Base-by-base conservation (phyloP, 2,113 vertebrate genomes). In the Nyctereutes procyonoides region DNA sequence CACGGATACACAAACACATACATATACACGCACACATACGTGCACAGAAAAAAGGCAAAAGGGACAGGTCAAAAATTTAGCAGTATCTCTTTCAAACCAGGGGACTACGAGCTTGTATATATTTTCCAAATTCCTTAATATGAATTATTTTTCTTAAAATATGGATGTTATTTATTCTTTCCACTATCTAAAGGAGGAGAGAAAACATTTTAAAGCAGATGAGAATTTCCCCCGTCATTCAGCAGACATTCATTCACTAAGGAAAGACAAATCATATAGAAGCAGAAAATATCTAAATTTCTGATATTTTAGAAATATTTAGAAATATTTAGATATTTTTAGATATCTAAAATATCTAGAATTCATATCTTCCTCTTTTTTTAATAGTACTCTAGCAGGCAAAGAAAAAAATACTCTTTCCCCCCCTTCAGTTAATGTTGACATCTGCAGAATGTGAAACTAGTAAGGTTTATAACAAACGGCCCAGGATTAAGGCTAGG, bases 61-160 rank as follows among this genome's bases (percentile, higher is more conserved):
- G 79, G 11, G 5, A 58, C 4, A 82, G 17, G 24, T 28, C 48
- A 63, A 83, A 80, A 26, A 69, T 60, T 35, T 63, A 84, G 32
- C 20, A 56, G n/a, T 20, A 84, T 81, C 74, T 71, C 35, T 90
- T 96, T 77, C 73, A 88, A 14, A 88, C 6, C 73, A 62, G 30
- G 20, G 2, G 4, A 76, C 74, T 89, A 77, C 15, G 51, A 30
- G 32, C 4, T 58, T 89, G 24, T 62, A 88, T 77, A 4, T 60
- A 89, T 38, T 93, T 96, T 83, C 60, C 14, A 94, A 88, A 55
- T 86, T 82, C 26, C 3, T 84, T n/a, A 43, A 2, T 14, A 60
- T 87, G n/a, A 91, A 69, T 53, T 56, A 11, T 56, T 88, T 89
- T 51, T 38, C 38, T 93, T 89, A 71, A 94, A 92, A 90, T 82